Percentiles rank a stretch among this genome's conserved stretches.
These are phyloP conservation scores for Drosophila trapezifrons DNA, from an alignment of 1,140 invertebrate genomes.

Conservation along the genomic window DNA sequence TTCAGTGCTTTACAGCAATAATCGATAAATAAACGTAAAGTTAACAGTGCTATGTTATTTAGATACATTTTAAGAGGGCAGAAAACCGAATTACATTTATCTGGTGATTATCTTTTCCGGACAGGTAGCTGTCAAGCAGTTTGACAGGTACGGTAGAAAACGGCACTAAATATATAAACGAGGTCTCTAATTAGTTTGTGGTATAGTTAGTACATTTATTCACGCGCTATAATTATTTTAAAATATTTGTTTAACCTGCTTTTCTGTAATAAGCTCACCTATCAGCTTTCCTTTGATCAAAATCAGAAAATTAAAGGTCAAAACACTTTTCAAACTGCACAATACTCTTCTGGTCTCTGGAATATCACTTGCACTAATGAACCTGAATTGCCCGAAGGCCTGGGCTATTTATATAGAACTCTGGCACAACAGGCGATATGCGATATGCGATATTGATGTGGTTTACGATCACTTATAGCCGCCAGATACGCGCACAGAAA, in stretches of 20 bases:
- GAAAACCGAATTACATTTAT: too few species aligned
- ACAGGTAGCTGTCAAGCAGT: too few species aligned
- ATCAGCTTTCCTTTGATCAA: not conserved
- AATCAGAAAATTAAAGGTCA: not conserved
- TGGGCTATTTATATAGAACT: conserved; percentile 33
- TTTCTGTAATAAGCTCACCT: conserved; percentile 3
- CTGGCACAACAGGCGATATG: conserved; percentile 1
- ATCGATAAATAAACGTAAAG: too few species aligned
- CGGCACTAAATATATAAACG: too few species aligned
- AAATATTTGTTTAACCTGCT: not conserved
- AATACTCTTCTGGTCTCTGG: not conserved
- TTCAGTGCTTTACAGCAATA: too few species aligned
- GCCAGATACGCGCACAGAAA: conserved; percentile 26
- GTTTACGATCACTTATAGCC: conserved; percentile 14
- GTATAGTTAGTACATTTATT: too few species aligned
- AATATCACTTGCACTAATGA: conserved; percentile 42
- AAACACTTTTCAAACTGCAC: not conserved
- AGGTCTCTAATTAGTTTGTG: too few species aligned
- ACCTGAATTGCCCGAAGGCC: conserved; percentile 13
- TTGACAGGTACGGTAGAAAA: too few species aligned
- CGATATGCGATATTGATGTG: conserved; percentile 29
- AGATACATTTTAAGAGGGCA: too few species aligned
- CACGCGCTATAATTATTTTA: too few species aligned
- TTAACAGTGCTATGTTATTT: too few species aligned
- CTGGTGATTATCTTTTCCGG: too few species aligned